Evolutionary conservation across 1,140 invertebrate species (phyloP).

Genomic region (Calosoma granatense): DNA sequence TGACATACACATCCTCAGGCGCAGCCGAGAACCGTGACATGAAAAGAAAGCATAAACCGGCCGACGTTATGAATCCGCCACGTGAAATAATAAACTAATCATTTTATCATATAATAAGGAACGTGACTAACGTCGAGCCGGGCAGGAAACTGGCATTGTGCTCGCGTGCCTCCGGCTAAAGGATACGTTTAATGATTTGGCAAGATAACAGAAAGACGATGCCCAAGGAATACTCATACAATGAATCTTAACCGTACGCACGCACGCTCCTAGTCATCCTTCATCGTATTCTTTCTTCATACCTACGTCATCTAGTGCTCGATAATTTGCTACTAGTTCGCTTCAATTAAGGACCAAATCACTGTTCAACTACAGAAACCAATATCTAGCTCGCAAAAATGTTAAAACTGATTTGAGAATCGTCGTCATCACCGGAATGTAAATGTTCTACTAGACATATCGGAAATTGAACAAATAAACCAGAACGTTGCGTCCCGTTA

Average conservation of each 20-base stretch:
- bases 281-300: not conserved
- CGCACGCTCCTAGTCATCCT: no score
- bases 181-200: conserved; percentile 3
- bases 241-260: not conserved
- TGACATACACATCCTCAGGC: no score
- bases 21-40: no score
- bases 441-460: conserved; percentile 3
- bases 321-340: no score
- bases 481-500: not conserved
- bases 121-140: not conserved
- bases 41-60: not conserved
- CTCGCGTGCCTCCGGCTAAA: not conserved
- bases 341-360: no score
- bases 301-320: not conserved
- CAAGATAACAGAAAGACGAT: not conserved
- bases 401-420: not conserved
- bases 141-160: not conserved
- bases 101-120: conserved; percentile 5
- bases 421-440: not conserved
- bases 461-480: conserved; percentile 9
- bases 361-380: no score
- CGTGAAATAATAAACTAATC: conserved; percentile 4
- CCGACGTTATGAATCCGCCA: not conserved
- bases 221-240: not conserved
- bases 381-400: no score